These are phyloP conservation scores for Alaudala cheleensis DNA, from an alignment of 2,113 vertebrate species.

Conservation along the genomic window DNA sequence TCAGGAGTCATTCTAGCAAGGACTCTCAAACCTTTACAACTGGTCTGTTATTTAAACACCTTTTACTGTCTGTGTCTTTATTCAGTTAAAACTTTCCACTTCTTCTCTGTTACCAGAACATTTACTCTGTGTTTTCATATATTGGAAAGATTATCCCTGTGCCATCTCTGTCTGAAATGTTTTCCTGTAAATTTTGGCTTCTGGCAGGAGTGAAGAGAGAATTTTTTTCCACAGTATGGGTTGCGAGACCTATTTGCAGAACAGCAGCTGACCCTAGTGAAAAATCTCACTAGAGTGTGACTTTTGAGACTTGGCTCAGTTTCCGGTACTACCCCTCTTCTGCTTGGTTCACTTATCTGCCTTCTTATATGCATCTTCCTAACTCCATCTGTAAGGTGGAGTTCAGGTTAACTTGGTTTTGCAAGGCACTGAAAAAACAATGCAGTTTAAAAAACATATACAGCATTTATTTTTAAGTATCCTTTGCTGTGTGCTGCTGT, in stretches of 20 bases:
- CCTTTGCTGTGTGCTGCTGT: background rate
- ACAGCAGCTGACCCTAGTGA: background rate
- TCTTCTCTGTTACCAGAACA: background rate
- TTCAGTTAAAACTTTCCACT: background rate
- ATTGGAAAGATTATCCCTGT: background rate
- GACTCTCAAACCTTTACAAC: background rate
- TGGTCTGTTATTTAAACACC: background rate
- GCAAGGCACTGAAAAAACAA: background rate
- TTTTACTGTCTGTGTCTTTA: background rate
- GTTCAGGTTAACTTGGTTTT: background rate
- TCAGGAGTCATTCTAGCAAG: background rate
- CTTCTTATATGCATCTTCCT: background rate
- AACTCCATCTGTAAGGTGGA: background rate
- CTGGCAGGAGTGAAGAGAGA: background rate
- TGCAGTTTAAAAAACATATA: background rate
- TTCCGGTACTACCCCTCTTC: background rate
- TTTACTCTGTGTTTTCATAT: background rate
- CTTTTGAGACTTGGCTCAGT: background rate
- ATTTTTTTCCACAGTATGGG: background rate
- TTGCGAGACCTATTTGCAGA: background rate
- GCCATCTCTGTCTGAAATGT: background rate
- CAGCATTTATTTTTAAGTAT: background rate
- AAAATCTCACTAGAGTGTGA: background rate
- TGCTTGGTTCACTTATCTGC: background rate
- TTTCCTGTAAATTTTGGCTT: background rate